Conservation (phyloP, 2,797 vertebrate species). For the Hypotaenidia okinawae region DNA sequence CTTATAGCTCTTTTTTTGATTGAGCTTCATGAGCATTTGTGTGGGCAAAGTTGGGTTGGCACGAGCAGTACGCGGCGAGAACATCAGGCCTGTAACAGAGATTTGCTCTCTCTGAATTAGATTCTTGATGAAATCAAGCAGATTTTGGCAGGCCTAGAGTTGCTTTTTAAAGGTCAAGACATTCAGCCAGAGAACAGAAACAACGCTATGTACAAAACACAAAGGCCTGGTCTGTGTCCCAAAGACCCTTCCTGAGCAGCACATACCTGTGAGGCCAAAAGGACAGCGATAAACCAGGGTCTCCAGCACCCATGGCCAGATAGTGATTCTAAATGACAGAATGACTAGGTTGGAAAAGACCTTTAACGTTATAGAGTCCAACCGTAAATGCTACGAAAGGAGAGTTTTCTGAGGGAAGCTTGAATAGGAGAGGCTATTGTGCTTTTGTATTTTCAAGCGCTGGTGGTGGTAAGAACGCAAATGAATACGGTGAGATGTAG, state of each 20-base stretch:
- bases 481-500: not conserved
- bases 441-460: not conserved
- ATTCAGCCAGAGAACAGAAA: not conserved
- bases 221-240: not conserved
- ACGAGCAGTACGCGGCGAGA: not conserved
- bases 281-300: not conserved
- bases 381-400: not conserved
- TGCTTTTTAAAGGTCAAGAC: constrained; percentile 39
- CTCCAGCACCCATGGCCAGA: not conserved
- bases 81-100: not conserved
- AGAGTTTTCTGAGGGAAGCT: not conserved
- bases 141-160: not conserved
- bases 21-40: not conserved
- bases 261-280: not conserved
- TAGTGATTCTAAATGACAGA: not conserved
- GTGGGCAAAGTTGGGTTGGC: not conserved
- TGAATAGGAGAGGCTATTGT: not conserved
- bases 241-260: not conserved
- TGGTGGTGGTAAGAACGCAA: not conserved
- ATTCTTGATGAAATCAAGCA: constrained; percentile 30
- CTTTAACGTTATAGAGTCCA: too few species aligned
- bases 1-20: not conserved
- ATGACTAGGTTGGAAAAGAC: too few species aligned
- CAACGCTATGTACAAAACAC: not conserved
- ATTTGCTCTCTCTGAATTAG: not conserved